Conservation (phyloP, 2,888 invertebrate genomes). For the Caenorhabditis macrosperma region DNA sequence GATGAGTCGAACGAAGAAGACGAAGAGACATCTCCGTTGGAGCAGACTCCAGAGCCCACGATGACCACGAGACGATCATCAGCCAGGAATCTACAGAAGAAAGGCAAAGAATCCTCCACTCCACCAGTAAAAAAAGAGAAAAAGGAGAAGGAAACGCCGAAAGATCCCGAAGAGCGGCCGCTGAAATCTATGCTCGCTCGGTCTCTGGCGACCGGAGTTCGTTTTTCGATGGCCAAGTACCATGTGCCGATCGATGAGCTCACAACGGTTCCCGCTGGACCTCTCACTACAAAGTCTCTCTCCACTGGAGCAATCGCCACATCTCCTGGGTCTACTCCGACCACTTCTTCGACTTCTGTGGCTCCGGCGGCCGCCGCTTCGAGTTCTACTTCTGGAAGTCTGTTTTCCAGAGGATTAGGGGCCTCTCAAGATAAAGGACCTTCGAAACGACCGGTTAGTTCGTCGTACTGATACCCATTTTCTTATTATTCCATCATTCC, state of each 20-base stretch:
- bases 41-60: conserved; percentile 4
- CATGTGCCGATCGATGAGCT: conserved; percentile 7
- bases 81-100: background rate
- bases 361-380: background rate
- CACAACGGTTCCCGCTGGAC: background rate
- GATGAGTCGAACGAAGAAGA: background rate
- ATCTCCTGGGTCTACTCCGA: background rate
- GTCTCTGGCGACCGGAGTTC: conserved; percentile 25
- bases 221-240: conserved; percentile 36
- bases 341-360: background rate
- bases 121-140: background rate
- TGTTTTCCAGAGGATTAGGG: conserved; percentile 13
- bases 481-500: too few relatives aligned
- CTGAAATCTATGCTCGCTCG: conserved; percentile 40
- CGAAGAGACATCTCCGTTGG: background rate
- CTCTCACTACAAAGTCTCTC: background rate
- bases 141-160: background rate
- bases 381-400: background rate
- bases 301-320: conserved; percentile 6
- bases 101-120: background rate
- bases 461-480: too few relatives aligned
- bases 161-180: conserved; percentile 31
- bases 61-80: background rate
- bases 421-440: conserved; percentile 13
- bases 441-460: conserved; percentile 20